A percentile compares a stretch with the other conserved stretches of the same genome.
Conservation (phyloP, 2,797 vertebrate species). For the Lateolabrax maculatus region DNA sequence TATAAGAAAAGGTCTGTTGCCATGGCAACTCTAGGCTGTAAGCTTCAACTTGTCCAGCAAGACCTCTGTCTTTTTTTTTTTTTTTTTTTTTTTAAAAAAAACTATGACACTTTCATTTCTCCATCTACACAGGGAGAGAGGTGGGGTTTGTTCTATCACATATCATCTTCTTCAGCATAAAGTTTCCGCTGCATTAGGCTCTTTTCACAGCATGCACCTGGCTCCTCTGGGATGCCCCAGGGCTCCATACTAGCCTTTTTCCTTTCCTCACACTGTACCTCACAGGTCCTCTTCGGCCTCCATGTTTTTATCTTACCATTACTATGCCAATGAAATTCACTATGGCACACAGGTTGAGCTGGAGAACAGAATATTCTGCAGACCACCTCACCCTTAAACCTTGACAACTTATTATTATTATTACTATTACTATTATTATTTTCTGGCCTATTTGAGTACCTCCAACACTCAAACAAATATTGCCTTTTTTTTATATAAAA, state of each 20-base stretch:
- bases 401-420: not conserved
- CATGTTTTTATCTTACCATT: conserved; percentile 4
- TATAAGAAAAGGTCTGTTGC: conserved; percentile 64
- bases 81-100: not conserved
- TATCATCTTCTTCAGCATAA: conserved; percentile 14
- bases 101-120: conserved; percentile 37
- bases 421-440: no score
- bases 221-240: conserved; percentile 26
- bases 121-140: conserved; percentile 17
- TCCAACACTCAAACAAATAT: not conserved
- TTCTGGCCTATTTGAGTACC: not conserved
- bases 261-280: conserved; percentile 9
- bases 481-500: not conserved
- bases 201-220: not conserved
- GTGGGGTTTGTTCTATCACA: conserved; percentile 30
- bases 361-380: not conserved
- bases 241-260: conserved; percentile 13
- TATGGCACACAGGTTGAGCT: not conserved
- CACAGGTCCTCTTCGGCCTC: conserved; percentile 1
- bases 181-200: not conserved
- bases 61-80: conserved; percentile 30
- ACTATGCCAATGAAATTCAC: conserved; percentile 8
- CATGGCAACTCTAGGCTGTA: conserved; percentile 54
- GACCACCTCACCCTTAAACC: conserved; percentile 2
- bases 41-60: conserved; percentile 54